phyloP scores from a whole-genome alignment of 1,140 invertebrate genomes.

The Euwallacea fornicatus region DNA sequence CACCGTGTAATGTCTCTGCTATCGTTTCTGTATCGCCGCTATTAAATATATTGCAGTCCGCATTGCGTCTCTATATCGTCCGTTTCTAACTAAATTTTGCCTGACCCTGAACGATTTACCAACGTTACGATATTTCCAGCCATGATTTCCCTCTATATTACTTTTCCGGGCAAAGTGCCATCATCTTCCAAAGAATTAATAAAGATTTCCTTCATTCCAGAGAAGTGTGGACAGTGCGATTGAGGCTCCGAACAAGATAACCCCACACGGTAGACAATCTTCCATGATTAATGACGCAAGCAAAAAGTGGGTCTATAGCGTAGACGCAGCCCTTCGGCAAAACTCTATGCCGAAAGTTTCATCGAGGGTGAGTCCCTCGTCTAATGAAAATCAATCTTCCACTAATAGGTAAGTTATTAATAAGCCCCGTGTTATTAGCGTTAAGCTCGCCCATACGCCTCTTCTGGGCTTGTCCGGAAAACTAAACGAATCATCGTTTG shows the following conservation, averaged over 20 bases:
- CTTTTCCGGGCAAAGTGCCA: no score
- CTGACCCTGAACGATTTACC: no score
- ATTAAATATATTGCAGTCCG: no score
- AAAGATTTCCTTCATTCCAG: conserved; percentile 16
- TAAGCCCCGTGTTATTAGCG: neutral
- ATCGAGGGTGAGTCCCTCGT: conserved; percentile 14
- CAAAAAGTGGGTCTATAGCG: conserved; percentile 28
- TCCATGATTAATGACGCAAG: conserved; percentile 19
- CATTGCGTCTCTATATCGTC: no score
- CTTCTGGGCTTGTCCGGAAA: no score
- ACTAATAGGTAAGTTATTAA: conserved; percentile 8
- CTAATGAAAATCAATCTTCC: conserved; percentile 16
- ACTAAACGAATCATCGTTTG: no score
- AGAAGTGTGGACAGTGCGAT: conserved; percentile 32
- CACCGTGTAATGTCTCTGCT: no score
- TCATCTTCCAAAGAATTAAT: no score
- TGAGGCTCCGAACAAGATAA: conserved; percentile 12
- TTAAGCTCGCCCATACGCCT: neutral
- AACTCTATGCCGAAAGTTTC: conserved; percentile 11
- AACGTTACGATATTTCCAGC: no score
- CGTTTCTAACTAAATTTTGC: no score
- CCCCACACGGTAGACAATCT: conserved; percentile 16
- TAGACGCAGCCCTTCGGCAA: conserved; percentile 19
- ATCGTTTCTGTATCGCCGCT: no score
- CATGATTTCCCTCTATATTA: no score